A percentile compares a stretch with the other conserved stretches of the same genome.
Conservation (phyloP, 1,140 invertebrate genomes). For the Venustaconcha ellipsiformis region DNA sequence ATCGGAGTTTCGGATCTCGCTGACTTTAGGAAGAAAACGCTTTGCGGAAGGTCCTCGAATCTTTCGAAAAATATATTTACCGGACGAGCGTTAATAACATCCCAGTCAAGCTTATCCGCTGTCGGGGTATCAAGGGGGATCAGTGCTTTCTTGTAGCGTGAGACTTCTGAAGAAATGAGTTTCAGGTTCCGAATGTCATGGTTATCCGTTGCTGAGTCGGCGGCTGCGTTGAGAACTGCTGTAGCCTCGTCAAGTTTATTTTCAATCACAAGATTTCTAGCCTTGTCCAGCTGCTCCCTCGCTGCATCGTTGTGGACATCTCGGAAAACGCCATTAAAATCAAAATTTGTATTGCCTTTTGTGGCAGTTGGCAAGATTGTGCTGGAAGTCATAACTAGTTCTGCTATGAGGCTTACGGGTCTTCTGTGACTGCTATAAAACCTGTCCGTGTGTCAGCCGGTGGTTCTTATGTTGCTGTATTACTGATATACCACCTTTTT, state of each 20-base stretch:
- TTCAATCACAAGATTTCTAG: conserved; percentile 33
- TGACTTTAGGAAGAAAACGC: conserved; percentile 40
- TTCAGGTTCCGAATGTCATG: conserved; percentile 40
- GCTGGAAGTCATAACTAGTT: too few species aligned
- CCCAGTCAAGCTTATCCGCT: conserved; percentile 35
- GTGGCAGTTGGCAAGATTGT: conserved; percentile 34
- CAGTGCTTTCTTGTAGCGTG: conserved; percentile 33
- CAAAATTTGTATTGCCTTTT: conserved; percentile 36
- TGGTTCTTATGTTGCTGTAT: too few species aligned
- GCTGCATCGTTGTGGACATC: conserved; percentile 38
- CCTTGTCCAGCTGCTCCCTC: conserved; percentile 33
- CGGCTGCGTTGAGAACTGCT: conserved; percentile 19
- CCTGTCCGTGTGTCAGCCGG: too few species aligned
- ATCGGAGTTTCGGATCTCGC: conserved; percentile 20
- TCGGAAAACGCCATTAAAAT: conserved; percentile 48
- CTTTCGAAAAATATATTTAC: conserved; percentile 41
- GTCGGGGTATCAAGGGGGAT: conserved; percentile 18
- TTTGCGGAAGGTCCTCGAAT: conserved; percentile 45
- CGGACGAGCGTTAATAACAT: conserved; percentile 14
- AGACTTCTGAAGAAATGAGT: conserved; percentile 37
- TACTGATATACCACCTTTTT: too few species aligned
- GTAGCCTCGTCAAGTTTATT: conserved; percentile 37
- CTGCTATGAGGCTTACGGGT: too few species aligned
- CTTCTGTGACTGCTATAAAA: too few species aligned
- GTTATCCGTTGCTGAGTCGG: conserved; percentile 19